A percentile compares a stretch with the other conserved stretches of the same genome.
These are phyloP conservation scores for Melanerpes formicivorus DNA, from an alignment of 2,113 vertebrate species.

Conservation along the genomic window DNA sequence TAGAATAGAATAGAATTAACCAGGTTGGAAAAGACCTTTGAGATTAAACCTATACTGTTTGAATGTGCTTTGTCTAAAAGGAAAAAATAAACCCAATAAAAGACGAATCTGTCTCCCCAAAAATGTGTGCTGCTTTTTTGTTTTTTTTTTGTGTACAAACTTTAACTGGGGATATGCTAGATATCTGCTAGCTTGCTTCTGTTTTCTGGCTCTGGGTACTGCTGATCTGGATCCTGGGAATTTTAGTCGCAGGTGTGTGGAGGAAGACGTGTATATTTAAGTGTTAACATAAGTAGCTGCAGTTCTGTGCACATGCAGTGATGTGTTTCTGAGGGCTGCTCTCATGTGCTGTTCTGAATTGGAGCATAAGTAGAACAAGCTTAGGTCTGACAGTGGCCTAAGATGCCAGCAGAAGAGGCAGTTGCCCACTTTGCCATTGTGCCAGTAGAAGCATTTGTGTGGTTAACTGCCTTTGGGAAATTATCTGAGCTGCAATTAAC, in stretches of 20 bases:
- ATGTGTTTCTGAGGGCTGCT: neutral
- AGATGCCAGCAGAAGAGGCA: neutral
- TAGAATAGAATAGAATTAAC: too few species aligned
- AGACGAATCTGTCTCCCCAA: neutral
- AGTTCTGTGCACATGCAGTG: neutral
- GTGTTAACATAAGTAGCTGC: neutral
- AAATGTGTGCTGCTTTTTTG: too few species aligned
- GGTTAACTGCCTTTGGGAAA: neutral
- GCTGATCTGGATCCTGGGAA: neutral
- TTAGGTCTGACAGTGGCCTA: neutral
- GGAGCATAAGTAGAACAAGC: neutral
- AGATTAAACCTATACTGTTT: neutral
- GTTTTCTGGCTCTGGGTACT: neutral
- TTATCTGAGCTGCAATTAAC: neutral
- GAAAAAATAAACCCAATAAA: neutral
- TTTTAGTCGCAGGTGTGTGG: neutral
- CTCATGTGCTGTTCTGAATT: neutral
- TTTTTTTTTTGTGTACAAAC: neutral
- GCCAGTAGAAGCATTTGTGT: neutral
- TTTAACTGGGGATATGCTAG: neutral
- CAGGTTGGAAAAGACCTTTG: too few species aligned
- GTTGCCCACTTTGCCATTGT: neutral
- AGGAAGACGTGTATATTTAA: neutral
- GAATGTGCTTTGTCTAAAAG: neutral
- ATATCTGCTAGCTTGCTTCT: neutral